Conservation (phyloP, 2,797 vertebrate species). For the Hyperoplus lanceolatus region DNA sequence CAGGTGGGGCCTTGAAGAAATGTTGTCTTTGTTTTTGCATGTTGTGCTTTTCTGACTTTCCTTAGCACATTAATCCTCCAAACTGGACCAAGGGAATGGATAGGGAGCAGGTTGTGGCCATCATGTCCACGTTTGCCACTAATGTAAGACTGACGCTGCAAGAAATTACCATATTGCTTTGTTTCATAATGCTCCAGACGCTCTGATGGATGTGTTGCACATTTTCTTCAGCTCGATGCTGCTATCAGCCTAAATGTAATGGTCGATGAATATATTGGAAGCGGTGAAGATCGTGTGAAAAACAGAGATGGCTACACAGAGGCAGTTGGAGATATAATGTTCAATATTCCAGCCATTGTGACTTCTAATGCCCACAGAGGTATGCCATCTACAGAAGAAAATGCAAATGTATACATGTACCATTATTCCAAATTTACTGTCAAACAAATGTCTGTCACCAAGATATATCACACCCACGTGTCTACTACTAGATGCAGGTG, state of each 20-base stretch:
- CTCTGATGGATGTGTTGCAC: too few species aligned
- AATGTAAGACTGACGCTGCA: not conserved
- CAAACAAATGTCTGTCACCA: not conserved
- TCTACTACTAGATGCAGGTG: conserved; percentile 76
- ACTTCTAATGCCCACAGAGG: conserved; percentile 87
- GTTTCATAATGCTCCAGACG: too few species aligned
- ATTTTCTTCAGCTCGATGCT: not conserved
- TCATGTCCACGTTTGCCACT: conserved; percentile 25
- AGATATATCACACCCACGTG: not conserved
- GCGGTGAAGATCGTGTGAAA: conserved; percentile 68
- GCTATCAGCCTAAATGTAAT: conserved; percentile 54
- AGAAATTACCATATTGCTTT: too few species aligned
- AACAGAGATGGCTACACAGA: conserved; percentile 83
- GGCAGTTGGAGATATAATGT: conserved; percentile 79
- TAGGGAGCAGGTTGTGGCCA: conserved; percentile 25
- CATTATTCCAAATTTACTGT: not conserved
- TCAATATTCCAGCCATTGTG: conserved; percentile 81
- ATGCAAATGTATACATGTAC: not conserved
- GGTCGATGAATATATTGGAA: conserved; percentile 82
- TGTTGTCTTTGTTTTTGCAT: not conserved
- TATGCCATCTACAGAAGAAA: conserved; percentile 52
- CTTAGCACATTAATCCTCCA: conserved; percentile 59
- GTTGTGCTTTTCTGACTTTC: conserved; percentile 9
- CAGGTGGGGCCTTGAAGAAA: not conserved
- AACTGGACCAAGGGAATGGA: conserved; percentile 84